Evolutionary conservation across 2,113 vertebrate genomes (phyloP).

Genomic region (Chamaea fasciata): DNA sequence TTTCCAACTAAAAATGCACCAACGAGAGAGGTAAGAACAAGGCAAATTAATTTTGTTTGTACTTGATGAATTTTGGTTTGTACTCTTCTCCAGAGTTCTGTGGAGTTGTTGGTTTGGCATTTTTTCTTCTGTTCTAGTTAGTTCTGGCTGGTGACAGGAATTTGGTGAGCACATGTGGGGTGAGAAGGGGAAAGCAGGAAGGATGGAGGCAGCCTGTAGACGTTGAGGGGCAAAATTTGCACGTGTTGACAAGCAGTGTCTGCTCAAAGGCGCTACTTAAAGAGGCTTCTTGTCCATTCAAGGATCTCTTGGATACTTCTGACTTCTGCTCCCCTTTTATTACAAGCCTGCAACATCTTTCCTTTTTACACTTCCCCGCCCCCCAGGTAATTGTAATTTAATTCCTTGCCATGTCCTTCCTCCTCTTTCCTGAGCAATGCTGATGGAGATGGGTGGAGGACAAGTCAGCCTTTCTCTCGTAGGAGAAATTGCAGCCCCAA

Average conservation of each 20-base stretch:
- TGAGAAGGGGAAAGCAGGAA: neutral
- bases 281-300: fast-evolving
- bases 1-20: neutral
- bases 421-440: neutral
- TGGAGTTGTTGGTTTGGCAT: no score
- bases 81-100: neutral
- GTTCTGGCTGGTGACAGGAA: neutral
- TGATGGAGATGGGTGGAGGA: neutral
- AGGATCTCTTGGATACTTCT: neutral
- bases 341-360: neutral
- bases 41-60: neutral
- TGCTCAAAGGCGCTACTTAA: neutral
- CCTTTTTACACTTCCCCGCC: neutral
- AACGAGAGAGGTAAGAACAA: neutral
- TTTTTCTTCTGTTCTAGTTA: neutral
- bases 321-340: neutral
- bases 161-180: neutral
- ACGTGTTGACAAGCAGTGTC: fast-evolving
- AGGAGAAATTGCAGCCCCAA: neutral
- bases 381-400: neutral
- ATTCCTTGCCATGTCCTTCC: fast-evolving
- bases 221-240: neutral
- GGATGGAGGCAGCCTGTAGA: neutral
- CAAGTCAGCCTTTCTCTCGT: neutral
- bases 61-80: neutral